phyloP scores from a whole-genome alignment of 2,113 vertebrate genomes.

The Menura novaehollandiae region DNA sequence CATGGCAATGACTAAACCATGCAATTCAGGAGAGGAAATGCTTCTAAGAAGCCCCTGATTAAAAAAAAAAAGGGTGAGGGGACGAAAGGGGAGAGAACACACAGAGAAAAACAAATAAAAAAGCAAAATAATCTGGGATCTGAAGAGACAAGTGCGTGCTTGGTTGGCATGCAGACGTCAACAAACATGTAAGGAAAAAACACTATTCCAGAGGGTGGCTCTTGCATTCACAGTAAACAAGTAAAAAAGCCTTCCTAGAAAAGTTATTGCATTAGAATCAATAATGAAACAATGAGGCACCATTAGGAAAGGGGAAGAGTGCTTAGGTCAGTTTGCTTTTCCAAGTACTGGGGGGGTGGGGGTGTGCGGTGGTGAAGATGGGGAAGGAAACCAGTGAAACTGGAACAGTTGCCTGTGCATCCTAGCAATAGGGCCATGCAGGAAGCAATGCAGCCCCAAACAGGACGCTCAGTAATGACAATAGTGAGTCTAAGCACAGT shows the following conservation, averaged over 20 bases:
- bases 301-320: neutral
- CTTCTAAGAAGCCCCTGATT: neutral
- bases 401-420: neutral
- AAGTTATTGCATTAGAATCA: neutral
- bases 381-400: neutral
- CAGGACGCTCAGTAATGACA: neutral
- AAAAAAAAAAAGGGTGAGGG: accelerated
- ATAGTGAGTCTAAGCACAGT: accelerated
- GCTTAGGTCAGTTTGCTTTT: neutral
- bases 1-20: neutral
- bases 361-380: neutral
- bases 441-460: neutral
- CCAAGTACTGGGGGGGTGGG: neutral
- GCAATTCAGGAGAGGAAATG: neutral
- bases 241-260: neutral
- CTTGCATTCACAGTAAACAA: neutral
- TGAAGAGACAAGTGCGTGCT: neutral
- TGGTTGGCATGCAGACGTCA: neutral
- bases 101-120: neutral
- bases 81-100: neutral
- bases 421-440: neutral
- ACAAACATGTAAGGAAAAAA: neutral
- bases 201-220: neutral
- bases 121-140: neutral
- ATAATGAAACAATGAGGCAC: neutral